Evolutionary conservation across 2,888 invertebrate species (phyloP).

Genomic region (Entomobrya proxima): DNA sequence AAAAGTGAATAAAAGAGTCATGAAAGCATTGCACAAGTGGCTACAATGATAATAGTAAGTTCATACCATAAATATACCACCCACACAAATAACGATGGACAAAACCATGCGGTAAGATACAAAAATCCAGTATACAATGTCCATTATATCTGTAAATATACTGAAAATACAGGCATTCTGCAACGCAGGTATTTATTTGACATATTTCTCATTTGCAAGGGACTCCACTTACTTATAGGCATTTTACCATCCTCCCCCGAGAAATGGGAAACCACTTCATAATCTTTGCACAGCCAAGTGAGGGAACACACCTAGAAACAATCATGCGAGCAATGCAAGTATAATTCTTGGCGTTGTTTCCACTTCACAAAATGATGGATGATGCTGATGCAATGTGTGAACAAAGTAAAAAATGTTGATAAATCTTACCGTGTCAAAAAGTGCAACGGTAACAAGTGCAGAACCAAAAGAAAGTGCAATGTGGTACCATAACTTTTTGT

Average conservation of each 20-base stretch:
- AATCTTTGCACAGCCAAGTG: constrained; percentile 62
- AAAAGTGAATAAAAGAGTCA: too few relatives aligned
- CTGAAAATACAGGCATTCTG: constrained; percentile 38
- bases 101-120: constrained; percentile 62
- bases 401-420: too few relatives aligned
- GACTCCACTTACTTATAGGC: constrained; percentile 25
- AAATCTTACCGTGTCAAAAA: constrained; percentile 54
- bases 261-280: constrained; percentile 53
- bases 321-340: not conserved
- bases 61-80: constrained; percentile 69
- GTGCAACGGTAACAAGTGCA: constrained; percentile 60
- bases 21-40: too few relatives aligned
- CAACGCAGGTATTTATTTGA: not conserved
- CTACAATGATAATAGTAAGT: not conserved
- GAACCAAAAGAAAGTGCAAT: constrained; percentile 59
- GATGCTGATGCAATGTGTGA: too few relatives aligned
- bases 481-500: constrained; percentile 65
- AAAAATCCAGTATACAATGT: constrained; percentile 64
- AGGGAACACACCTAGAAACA: constrained; percentile 54
- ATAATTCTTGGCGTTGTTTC: not conserved
- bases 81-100: constrained; percentile 62
- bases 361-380: not conserved
- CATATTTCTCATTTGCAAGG: not conserved
- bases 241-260: constrained; percentile 1
- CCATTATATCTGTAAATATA: constrained; percentile 51